These are phyloP conservation scores for Tetranychus cinnabarinus DNA, from an alignment of 1,140 invertebrate species.

Conservation along the genomic window DNA sequence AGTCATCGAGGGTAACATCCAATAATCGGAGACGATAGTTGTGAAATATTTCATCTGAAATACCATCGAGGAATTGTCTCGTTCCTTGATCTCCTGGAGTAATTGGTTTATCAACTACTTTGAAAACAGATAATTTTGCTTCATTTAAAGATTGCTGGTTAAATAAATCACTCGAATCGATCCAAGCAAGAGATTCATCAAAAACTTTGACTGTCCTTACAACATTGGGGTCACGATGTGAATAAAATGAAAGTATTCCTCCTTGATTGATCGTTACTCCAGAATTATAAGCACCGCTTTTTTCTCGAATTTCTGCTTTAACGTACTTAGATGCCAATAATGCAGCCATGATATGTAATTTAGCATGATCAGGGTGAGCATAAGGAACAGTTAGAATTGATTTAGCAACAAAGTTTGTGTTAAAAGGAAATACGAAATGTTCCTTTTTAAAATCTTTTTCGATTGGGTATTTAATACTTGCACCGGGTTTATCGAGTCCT, in stretches of 20 bases:
- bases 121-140: conserved; percentile 69
- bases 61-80: conserved; percentile 38
- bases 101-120: conserved; percentile 47
- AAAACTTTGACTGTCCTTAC: conserved; percentile 30
- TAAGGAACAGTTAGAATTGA: conserved; percentile 49
- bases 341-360: conserved; percentile 43
- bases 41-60: conserved; percentile 42
- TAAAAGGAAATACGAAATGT: conserved; percentile 60
- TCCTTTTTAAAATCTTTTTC: conserved; percentile 17
- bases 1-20: neutral
- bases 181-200: conserved; percentile 45
- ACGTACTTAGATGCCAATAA: conserved; percentile 55
- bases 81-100: conserved; percentile 50
- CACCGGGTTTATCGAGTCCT: neutral
- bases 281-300: conserved; percentile 73
- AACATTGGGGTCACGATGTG: conserved; percentile 33
- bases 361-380: conserved; percentile 45
- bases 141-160: conserved; percentile 41
- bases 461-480: neutral
- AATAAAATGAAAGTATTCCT: conserved; percentile 52
- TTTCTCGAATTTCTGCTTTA: conserved; percentile 59
- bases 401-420: conserved; percentile 62
- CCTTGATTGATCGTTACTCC: conserved; percentile 37
- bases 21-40: conserved; percentile 10
- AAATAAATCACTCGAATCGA: conserved; percentile 26